Conservation (phyloP, 2,888 invertebrate species). For the Eretmocerus hayati region DNA sequence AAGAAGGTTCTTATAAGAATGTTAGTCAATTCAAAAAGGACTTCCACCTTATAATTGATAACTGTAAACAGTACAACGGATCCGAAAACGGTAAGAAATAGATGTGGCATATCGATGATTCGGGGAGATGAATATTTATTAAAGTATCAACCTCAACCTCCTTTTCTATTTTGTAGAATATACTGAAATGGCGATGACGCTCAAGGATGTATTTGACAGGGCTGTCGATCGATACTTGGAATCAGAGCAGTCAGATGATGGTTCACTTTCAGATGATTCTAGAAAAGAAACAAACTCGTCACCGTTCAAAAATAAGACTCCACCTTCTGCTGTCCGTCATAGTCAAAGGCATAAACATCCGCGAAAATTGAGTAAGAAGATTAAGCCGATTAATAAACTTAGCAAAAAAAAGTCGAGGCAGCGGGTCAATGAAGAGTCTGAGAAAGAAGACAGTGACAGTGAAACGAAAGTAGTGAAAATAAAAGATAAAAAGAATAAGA, state of each 20-base stretch:
- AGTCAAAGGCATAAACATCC: conserved; percentile 45
- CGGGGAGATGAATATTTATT: too few species aligned
- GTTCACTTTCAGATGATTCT: conserved; percentile 32
- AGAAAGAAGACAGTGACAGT: conserved; percentile 9
- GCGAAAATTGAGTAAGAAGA: conserved; percentile 44
- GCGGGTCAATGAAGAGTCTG: conserved; percentile 14
- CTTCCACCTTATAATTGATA: conserved; percentile 86
- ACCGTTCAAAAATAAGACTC: conserved; percentile 23
- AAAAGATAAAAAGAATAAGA: conserved; percentile 11
- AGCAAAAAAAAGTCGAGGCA: conserved; percentile 37
- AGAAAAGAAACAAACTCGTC: conserved; percentile 25
- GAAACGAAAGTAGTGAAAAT: conserved; percentile 13
- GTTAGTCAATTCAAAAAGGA: conserved; percentile 78
- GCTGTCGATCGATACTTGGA: conserved; percentile 78
- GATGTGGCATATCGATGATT: background rate
- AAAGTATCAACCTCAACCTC: too few species aligned
- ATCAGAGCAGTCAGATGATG: conserved; percentile 71
- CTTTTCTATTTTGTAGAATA: conserved; percentile 58
- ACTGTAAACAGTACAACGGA: conserved; percentile 88
- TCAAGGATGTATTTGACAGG: conserved; percentile 73
- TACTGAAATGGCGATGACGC: conserved; percentile 79
- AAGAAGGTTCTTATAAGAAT: conserved; percentile 71
- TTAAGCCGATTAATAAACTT: conserved; percentile 46
- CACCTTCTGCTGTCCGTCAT: conserved; percentile 28
- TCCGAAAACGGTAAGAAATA: conserved; percentile 72